Evolutionary conservation across 2,797 vertebrate genomes (phyloP), one percentile per base, ranked within the genome.

Genomic region (Falco naumanni): DNA sequence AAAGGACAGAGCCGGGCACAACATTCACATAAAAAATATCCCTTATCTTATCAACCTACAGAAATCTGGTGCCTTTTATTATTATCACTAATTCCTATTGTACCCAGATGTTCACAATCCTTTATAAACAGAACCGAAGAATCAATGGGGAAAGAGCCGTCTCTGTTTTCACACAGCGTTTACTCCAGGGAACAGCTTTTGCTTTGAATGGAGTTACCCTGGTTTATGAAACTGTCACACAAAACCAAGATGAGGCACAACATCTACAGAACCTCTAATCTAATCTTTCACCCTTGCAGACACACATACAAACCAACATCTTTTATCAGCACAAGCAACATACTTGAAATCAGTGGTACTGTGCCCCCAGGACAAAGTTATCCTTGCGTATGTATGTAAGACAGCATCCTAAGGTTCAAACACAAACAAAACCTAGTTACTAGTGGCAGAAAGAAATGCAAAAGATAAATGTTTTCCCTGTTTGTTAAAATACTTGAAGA

Each of bases 181-280:
- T 90, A 84, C 34, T 71, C 64, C 19, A 33, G 84, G 60, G 74
- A 92, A 34, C 22, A 76, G 60, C 51, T 80, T 82, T 85, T 54
- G 37, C 24, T 60, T 79, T 71, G 41, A 90, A 68, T 25, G 33
- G 54, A 93, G 48, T 29, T 89, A 29, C 56, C 50, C 71, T 91
- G 48, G 43, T 85, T 94, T 85, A 64, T 85, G 75, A 76, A 95
- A 95, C 48, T 77, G 68, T 59, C 85, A 92, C 53, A 80, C 57
- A 56, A 91, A 96, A 94, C 60, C 29, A 47, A 70, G 53, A 60
- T 60, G 37, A 87, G 13, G 17, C 50, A 51, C 20, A 77, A 45
- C 25, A 72, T 20, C 68, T 60, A 65, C 28, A 94, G n/a, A 87
- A 85, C 9, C 16, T 90, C 54, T 81, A 64, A 91, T 89, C 50